Percentiles rank a stretch among this genome's conserved stretches.
These are phyloP conservation scores for Agonum fuliginosum DNA, from an alignment of 2,888 invertebrate species.

Conservation along the genomic window DNA sequence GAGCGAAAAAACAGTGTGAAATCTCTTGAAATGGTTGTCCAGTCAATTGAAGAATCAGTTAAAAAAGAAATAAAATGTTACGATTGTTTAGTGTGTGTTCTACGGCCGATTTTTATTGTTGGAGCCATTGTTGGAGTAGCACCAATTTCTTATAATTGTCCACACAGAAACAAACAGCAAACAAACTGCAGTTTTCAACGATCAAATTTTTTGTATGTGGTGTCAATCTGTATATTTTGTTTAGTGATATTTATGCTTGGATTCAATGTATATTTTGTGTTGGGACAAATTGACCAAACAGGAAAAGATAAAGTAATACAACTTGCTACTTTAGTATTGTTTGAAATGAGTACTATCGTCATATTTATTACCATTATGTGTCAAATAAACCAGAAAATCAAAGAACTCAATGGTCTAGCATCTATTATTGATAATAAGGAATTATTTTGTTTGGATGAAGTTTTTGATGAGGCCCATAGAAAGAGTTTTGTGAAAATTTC, in stretches of 20 bases:
- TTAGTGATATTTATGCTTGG: conserved; percentile 36
- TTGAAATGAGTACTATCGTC: conserved; percentile 54
- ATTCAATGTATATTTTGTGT: conserved; percentile 31
- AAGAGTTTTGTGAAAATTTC: conserved; percentile 11
- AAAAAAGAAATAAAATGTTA: background rate
- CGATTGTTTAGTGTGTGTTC: conserved; percentile 46
- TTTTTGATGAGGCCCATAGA: conserved; percentile 45
- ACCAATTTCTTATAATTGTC: conserved; percentile 34
- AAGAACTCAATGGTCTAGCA: conserved; percentile 60
- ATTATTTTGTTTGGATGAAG: conserved; percentile 49
- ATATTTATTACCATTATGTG: conserved; percentile 34
- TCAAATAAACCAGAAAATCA: conserved; percentile 37
- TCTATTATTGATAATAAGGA: conserved; percentile 54
- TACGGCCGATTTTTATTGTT: conserved; percentile 30
- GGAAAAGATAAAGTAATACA: conserved; percentile 41
- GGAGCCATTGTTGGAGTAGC: conserved; percentile 41
- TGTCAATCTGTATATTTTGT: background rate
- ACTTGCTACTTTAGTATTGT: conserved; percentile 59
- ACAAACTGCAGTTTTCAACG: background rate
- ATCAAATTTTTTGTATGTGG: background rate
- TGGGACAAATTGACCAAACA: background rate
- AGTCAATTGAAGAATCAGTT: conserved; percentile 4
- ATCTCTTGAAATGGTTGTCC: conserved; percentile 10
- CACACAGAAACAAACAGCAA: conserved; percentile 14
- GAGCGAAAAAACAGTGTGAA: conserved; percentile 29